Percentiles rank a stretch among this genome's conserved stretches.
Evolutionary conservation across 2,888 invertebrate species (phyloP).

Genomic region (Rotaria macrura): DNA sequence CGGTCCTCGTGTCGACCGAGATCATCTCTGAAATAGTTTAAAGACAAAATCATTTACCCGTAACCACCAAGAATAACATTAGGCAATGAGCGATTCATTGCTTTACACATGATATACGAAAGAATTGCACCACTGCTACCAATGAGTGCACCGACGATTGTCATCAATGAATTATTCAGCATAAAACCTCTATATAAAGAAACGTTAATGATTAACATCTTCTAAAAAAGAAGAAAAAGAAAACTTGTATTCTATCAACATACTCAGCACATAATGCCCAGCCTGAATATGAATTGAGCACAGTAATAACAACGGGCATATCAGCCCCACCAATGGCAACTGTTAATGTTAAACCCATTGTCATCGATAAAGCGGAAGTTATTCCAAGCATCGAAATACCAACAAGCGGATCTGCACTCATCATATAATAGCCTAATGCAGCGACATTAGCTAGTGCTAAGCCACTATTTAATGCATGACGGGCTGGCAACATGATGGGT

Average conservation of each 20-base stretch:
- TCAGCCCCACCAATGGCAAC: constrained; percentile 66
- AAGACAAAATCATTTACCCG: constrained; percentile 50
- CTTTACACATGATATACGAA: constrained; percentile 85
- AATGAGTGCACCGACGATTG: constrained; percentile 76
- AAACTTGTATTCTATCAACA: neutral
- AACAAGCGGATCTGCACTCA: constrained; percentile 57
- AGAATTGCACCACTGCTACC: constrained; percentile 75
- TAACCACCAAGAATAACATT: constrained; percentile 80
- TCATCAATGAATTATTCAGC: constrained; percentile 81
- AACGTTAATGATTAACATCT: neutral
- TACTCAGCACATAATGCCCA: constrained; percentile 79
- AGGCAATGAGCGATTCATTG: constrained; percentile 65
- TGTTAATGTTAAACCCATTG: constrained; percentile 75
- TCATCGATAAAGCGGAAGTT: constrained; percentile 65
- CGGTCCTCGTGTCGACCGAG: too few relatives aligned
- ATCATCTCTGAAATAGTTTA: too few relatives aligned
- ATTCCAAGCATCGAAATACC: constrained; percentile 66
- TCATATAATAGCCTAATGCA: constrained; percentile 63
- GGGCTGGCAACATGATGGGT: constrained; percentile 69
- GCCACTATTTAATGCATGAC: constrained; percentile 65
- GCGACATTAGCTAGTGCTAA: constrained; percentile 63
- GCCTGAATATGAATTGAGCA: constrained; percentile 78
- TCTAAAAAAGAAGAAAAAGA: neutral
- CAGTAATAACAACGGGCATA: constrained; percentile 77
- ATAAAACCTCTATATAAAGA: constrained; percentile 60